Percentiles rank a stretch among this genome's conserved stretches.
phyloP scores from a whole-genome alignment of 2,113 vertebrate genomes.

The Nesogale talazaci region DNA sequence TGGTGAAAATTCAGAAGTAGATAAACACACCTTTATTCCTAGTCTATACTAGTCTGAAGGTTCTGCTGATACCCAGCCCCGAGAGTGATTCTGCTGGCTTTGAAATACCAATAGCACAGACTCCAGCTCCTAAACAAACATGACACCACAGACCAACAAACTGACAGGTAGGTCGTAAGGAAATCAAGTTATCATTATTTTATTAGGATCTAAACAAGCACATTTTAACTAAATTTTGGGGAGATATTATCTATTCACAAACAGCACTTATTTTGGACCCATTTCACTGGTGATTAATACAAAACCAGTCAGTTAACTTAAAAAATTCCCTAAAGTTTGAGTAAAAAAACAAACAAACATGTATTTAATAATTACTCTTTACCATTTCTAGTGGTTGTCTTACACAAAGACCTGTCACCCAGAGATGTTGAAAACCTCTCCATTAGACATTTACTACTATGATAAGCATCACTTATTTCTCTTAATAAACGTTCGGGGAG shows the following conservation, averaged over 20 bases:
- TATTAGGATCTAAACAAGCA: slow-evolving; percentile 1
- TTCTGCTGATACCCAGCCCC: background rate
- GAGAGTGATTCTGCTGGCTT: background rate
- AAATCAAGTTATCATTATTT: background rate
- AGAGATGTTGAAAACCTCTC: background rate
- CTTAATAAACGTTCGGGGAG: background rate
- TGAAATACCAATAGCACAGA: background rate
- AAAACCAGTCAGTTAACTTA: slow-evolving; percentile 39
- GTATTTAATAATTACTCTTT: slow-evolving; percentile 14
- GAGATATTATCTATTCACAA: background rate
- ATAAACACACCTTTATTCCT: background rate
- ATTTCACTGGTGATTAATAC: background rate
- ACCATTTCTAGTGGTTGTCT: background rate
- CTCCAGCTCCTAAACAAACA: background rate
- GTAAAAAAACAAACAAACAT: background rate
- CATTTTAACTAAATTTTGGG: slow-evolving; percentile 25
- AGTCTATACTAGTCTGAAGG: background rate
- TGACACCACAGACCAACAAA: background rate
- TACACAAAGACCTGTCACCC: background rate
- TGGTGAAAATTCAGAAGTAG: background rate
- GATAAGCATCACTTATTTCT: background rate
- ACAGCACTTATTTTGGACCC: background rate
- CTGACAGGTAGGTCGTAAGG: background rate
- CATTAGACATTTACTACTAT: background rate
- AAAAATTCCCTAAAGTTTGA: background rate